Percentiles rank a stretch among this genome's conserved stretches.
Evolutionary conservation across 37 sponge, comb jelly and placozoan genomes (phyloP).

Genomic region (Oscarella lobularis): DNA sequence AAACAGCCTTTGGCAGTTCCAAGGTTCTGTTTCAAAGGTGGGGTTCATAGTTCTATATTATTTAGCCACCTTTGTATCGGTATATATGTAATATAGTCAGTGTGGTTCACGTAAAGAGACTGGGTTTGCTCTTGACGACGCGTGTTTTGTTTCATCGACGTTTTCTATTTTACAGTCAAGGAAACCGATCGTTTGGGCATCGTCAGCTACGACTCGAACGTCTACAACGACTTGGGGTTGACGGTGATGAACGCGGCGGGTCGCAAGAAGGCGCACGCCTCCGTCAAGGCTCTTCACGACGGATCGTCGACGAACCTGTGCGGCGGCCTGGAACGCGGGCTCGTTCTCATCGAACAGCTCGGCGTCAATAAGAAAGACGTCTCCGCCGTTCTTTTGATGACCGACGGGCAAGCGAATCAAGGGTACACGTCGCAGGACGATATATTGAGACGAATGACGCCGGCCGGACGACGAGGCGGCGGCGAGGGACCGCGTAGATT

Average conservation of each 20-base stretch:
- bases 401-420: conserved; percentile 74
- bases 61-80: no score
- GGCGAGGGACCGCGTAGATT: background rate
- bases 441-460: conserved; percentile 15
- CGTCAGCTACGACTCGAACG: conserved; percentile 60
- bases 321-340: conserved; percentile 68
- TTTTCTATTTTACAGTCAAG: conserved; percentile 39
- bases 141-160: no score
- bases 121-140: no score
- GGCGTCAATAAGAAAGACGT: conserved; percentile 30
- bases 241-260: conserved; percentile 46
- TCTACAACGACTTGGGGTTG: conserved; percentile 34
- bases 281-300: conserved; percentile 29
- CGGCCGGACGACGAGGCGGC: background rate
- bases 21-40: no score
- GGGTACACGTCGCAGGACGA: conserved; percentile 34
- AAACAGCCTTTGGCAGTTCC: no score
- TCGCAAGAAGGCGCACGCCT: conserved; percentile 31
- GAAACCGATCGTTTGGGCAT: conserved; percentile 59
- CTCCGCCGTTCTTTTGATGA: conserved; percentile 75
- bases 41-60: no score
- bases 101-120: no score
- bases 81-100: no score
- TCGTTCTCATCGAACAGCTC: conserved; percentile 44
- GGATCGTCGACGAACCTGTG: conserved; percentile 64